Conservation (phyloP, 2,113 vertebrate species). For the Mus spicilegus region DNA sequence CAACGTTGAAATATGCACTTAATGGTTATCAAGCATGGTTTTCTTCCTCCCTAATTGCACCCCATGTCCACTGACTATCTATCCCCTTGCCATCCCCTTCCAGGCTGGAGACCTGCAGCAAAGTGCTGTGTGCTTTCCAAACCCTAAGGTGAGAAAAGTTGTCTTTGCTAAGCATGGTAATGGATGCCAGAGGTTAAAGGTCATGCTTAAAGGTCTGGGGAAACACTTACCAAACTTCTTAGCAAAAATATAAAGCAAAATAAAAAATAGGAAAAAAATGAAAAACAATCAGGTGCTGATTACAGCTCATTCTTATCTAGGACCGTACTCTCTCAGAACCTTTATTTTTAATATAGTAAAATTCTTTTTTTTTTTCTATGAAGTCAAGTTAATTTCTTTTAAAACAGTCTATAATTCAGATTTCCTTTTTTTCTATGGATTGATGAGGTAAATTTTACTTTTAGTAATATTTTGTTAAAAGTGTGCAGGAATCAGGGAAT, state of each 20-base stretch:
- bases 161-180: not conserved
- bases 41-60: not conserved
- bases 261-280: not conserved
- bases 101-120: not conserved
- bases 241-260: constrained; percentile 34
- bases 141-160: not conserved
- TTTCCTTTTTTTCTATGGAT: not conserved
- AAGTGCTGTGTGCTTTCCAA: not conserved
- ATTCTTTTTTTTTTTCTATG: not conserved
- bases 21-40: not conserved
- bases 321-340: not conserved
- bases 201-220: not conserved
- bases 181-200: not conserved
- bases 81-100: not conserved
- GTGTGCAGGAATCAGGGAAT: not conserved
- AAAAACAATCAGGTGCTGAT: not conserved
- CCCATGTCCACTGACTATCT: not conserved
- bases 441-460: not conserved
- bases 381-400: constrained; percentile 41
- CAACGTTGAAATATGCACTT: not conserved
- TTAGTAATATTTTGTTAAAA: constrained; percentile 28
- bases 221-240: constrained; percentile 20
- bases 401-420: constrained; percentile 28
- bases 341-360: constrained; percentile 34
- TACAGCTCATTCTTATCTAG: constrained; percentile 7